Conservation (phyloP, 2,797 vertebrate species). For the Chromobotia macracanthus region DNA sequence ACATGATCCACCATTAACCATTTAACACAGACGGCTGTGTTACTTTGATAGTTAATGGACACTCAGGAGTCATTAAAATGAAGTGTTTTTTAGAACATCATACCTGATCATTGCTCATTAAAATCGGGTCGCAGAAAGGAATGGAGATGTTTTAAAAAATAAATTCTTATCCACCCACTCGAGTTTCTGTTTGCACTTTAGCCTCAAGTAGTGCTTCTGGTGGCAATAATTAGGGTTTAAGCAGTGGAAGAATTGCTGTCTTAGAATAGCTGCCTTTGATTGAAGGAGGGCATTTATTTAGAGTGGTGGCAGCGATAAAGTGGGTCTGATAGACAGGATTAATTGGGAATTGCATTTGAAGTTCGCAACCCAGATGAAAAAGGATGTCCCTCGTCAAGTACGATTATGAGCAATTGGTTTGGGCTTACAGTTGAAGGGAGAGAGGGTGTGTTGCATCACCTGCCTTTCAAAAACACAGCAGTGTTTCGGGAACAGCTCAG, state of each 20-base stretch:
- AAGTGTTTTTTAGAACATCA: neutral
- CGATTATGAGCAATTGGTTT: constrained; percentile 42
- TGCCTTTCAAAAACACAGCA: neutral
- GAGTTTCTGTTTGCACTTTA: constrained; percentile 39
- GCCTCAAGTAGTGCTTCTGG: constrained; percentile 53
- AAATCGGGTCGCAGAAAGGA: neutral
- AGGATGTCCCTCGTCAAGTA: constrained; percentile 34
- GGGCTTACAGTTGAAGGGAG: constrained; percentile 1
- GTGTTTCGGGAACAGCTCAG: neutral
- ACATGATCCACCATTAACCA: neutral
- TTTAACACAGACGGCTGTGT: neutral
- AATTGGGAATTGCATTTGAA: constrained; percentile 48
- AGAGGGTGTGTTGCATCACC: neutral
- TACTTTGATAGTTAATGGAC: constrained; percentile 7
- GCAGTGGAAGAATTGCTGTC: constrained; percentile 35
- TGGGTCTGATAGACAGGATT: constrained; percentile 53
- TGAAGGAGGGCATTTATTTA: constrained; percentile 51
- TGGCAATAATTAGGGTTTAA: constrained; percentile 56
- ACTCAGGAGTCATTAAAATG: neutral
- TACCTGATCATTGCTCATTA: neutral
- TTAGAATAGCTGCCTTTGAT: constrained; percentile 46
- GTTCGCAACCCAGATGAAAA: constrained; percentile 37
- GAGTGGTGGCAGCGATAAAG: constrained; percentile 53
- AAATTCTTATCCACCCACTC: constrained; percentile 28
- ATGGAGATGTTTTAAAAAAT: constrained; percentile 1